These are phyloP conservation scores for Falco concolor DNA, from an alignment of 2,797 vertebrate genomes.

Conservation along the genomic window DNA sequence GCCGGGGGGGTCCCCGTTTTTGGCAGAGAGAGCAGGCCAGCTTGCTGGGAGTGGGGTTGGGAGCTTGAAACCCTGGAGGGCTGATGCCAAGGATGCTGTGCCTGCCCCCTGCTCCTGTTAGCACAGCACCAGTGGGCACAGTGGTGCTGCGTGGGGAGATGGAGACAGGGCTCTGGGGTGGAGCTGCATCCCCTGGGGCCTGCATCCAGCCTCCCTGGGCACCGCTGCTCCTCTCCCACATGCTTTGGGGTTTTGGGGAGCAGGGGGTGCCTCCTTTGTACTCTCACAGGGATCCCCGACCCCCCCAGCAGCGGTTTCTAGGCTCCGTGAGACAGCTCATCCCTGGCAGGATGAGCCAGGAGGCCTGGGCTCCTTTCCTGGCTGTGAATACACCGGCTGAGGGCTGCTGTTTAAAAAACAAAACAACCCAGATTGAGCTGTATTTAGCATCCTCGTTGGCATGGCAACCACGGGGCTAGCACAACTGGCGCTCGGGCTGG, in stretches of 20 bases:
- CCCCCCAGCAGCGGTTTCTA: background rate
- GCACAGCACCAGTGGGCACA: background rate
- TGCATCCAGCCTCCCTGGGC: background rate
- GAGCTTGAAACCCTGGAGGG: background rate
- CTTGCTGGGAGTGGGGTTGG: background rate
- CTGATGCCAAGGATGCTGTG: background rate
- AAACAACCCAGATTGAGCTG: background rate
- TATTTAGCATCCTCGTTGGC: background rate
- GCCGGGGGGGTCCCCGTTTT: background rate
- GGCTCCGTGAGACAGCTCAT: background rate
- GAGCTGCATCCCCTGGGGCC: background rate
- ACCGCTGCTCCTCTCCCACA: fast-evolving
- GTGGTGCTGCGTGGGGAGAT: background rate
- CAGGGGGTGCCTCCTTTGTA: background rate
- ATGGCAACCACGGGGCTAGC: background rate
- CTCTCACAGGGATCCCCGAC: fast-evolving
- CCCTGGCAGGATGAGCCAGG: background rate
- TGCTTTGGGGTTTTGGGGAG: background rate
- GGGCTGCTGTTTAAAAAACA: background rate
- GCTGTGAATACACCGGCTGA: background rate
- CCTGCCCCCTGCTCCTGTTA: fast-evolving
- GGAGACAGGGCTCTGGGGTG: background rate
- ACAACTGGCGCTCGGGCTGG: background rate
- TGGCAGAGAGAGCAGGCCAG: background rate
- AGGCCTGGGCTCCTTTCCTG: background rate